These are phyloP conservation scores for Xyrauchen texanus DNA, from an alignment of 2,113 vertebrate species.

Conservation along the genomic window DNA sequence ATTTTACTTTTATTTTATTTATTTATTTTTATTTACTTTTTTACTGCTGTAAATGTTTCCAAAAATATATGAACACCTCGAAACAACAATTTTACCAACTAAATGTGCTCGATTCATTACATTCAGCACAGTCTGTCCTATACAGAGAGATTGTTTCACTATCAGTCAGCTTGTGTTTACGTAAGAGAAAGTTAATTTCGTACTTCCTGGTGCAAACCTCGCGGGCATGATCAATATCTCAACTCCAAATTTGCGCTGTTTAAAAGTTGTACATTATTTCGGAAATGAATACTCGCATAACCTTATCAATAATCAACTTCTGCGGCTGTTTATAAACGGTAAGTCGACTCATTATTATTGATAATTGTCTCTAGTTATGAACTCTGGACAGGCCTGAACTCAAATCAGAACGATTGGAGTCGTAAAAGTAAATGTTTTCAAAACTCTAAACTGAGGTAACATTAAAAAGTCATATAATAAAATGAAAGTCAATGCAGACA, in stretches of 20 bases:
- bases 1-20: no score
- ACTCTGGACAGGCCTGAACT: not conserved
- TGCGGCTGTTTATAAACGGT: not conserved
- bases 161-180: not conserved
- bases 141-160: no score
- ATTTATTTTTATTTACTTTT: no score
- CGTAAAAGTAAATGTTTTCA: not conserved
- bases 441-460: no score
- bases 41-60: no score
- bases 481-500: no score
- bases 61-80: no score
- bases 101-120: no score
- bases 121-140: no score
- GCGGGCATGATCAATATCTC: not conserved
- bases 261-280: not conserved
- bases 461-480: not conserved
- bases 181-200: conserved; percentile 26
- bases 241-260: not conserved
- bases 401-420: not conserved
- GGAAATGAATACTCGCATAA: not conserved
- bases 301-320: not conserved
- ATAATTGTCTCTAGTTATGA: not conserved
- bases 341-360: conserved; percentile 1
- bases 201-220: conserved; percentile 23
- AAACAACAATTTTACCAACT: not conserved